phyloP scores from a whole-genome alignment of 2,888 invertebrate genomes.

The Lamellibrachia columna region DNA sequence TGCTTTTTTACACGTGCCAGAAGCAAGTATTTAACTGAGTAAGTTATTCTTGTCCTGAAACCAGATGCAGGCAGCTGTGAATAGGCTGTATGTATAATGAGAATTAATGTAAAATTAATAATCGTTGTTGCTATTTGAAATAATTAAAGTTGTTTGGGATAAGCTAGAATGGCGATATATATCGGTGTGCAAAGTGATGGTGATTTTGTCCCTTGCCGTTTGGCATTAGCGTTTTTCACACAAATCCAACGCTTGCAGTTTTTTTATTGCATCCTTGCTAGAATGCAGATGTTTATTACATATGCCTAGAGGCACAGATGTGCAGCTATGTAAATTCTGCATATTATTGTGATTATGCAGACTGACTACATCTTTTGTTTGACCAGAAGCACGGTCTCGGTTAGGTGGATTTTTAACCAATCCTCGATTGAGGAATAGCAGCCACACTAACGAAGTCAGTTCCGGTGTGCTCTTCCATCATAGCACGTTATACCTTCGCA shows the following conservation, averaged over 20 bases:
- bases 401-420: neutral
- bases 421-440: neutral
- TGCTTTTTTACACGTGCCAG: neutral
- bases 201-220: neutral
- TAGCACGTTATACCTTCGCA: neutral
- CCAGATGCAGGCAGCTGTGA: neutral
- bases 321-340: slow-evolving; percentile 3
- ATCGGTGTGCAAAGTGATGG: neutral
- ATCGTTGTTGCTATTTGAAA: neutral
- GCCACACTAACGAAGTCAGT: neutral
- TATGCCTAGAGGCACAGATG: neutral
- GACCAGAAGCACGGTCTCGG: neutral
- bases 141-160: neutral
- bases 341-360: neutral
- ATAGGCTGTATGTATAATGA: neutral
- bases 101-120: neutral
- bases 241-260: neutral
- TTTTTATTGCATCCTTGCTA: neutral
- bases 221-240: neutral
- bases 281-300: neutral
- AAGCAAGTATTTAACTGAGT: neutral
- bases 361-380: neutral
- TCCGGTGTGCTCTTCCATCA: neutral
- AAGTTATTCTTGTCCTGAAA: neutral
- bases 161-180: neutral